Percentiles rank a stretch among this genome's conserved stretches.
Conservation (phyloP, 2,113 vertebrate species). For the Nyctibius bracteatus region DNA sequence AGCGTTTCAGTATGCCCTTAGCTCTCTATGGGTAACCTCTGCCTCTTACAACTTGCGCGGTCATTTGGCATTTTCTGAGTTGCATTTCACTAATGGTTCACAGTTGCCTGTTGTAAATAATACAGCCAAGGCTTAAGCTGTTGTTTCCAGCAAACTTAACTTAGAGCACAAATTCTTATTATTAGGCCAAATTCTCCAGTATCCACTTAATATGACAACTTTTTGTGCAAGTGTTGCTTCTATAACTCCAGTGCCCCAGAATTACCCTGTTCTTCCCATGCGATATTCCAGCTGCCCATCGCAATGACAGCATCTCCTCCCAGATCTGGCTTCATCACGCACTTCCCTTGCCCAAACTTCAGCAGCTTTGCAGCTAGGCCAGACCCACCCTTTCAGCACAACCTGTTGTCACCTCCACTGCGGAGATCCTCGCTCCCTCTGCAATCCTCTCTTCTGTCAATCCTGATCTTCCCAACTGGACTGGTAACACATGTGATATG, state of each 20-base stretch:
- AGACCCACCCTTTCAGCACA: not conserved
- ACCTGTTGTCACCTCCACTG: not conserved
- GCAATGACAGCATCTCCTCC: not conserved
- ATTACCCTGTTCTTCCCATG: not conserved
- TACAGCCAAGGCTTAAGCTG: not conserved
- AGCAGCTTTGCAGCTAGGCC: not conserved
- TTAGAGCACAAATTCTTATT: not conserved
- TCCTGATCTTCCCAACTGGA: not conserved
- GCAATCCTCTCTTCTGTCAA: not conserved
- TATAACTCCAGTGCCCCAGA: not conserved
- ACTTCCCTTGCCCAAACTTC: not conserved
- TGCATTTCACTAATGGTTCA: not conserved
- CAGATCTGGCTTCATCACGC: fast-evolving
- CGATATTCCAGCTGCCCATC: not conserved
- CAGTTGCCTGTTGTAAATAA: not conserved
- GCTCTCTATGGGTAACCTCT: not conserved
- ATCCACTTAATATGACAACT: not conserved
- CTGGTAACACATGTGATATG: not conserved
- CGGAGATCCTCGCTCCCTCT: not conserved
- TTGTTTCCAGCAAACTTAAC: not conserved
- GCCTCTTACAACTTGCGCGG: not conserved
- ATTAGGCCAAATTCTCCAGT: not conserved
- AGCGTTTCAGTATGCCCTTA: not conserved
- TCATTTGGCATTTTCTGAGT: not conserved
- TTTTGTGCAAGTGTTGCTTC: not conserved